Percentiles rank a stretch among this genome's conserved stretches.
phyloP scores from a whole-genome alignment of 2,888 invertebrate genomes.

The Polia nebulosa region DNA sequence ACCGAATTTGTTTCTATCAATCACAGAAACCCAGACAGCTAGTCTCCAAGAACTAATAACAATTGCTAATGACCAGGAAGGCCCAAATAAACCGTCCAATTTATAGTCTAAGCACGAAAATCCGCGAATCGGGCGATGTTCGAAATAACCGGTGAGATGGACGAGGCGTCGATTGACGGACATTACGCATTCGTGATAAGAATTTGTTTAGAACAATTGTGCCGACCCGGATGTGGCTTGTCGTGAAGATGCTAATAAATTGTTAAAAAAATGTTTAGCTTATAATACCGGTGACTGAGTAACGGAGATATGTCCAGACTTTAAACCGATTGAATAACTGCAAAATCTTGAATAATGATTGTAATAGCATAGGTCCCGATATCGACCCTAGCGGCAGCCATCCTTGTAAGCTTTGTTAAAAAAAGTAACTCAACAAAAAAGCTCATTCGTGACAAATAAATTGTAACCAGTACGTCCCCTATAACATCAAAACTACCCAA shows the following conservation, averaged over 20 bases:
- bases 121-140: slow-evolving; percentile 79
- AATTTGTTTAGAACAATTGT: slow-evolving; percentile 76
- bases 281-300: not conserved
- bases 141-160: slow-evolving; percentile 79
- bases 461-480: slow-evolving; percentile 43
- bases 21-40: slow-evolving; percentile 73
- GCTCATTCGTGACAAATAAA: slow-evolving; percentile 29
- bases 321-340: not conserved
- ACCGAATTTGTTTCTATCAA: slow-evolving; percentile 62
- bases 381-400: slow-evolving; percentile 32
- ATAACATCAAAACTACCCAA: slow-evolving; percentile 21
- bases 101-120: slow-evolving; percentile 75
- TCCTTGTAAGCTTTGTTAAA: not conserved
- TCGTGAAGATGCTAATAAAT: slow-evolving; percentile 50
- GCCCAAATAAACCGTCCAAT: slow-evolving; percentile 67
- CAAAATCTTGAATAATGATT: not conserved
- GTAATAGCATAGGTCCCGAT: slow-evolving; percentile 15
- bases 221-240: slow-evolving; percentile 78
- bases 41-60: slow-evolving; percentile 85
- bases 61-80: slow-evolving; percentile 78
- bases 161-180: slow-evolving; percentile 86
- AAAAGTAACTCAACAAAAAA: slow-evolving; percentile 10
- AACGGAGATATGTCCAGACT: not conserved
- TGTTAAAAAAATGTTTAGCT: slow-evolving; percentile 5
- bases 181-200: slow-evolving; percentile 79